A percentile compares a stretch with the other conserved stretches of the same genome.
Conservation (phyloP, 2,113 vertebrate species). For the Ancistrus triradiatus region DNA sequence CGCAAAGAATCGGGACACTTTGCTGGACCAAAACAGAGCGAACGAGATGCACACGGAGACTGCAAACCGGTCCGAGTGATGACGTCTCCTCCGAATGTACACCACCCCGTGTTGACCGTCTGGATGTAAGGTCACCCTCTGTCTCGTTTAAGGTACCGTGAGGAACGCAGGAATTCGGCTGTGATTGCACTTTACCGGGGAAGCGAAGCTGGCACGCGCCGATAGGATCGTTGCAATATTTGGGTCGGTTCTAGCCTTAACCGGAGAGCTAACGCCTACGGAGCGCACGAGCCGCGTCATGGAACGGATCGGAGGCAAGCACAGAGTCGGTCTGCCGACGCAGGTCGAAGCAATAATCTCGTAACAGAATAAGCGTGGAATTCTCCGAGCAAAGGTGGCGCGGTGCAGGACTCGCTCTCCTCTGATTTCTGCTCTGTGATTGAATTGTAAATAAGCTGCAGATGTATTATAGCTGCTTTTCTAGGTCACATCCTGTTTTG, state of each 20-base stretch:
- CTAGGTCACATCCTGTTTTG: constrained; percentile 82
- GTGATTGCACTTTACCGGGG: constrained; percentile 88
- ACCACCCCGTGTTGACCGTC: constrained; percentile 22
- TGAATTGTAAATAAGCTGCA: constrained; percentile 81
- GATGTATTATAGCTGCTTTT: constrained; percentile 87
- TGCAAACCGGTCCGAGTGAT: no score
- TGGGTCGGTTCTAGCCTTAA: constrained; percentile 69
- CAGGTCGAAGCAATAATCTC: constrained; percentile 77
- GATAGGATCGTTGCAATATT: constrained; percentile 83
- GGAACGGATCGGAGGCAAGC: constrained; percentile 59
- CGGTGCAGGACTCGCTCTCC: constrained; percentile 69
- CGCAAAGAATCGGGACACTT: no score
- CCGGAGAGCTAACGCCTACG: constrained; percentile 60
- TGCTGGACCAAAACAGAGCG: no score
- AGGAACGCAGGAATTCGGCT: constrained; percentile 58
- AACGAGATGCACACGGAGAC: no score
- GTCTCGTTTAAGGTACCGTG: constrained; percentile 28
- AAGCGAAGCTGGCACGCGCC: constrained; percentile 53
- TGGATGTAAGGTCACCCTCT: constrained; percentile 25
- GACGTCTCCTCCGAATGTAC: constrained; percentile 18
- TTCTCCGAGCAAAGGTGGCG: constrained; percentile 72
- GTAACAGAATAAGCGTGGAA: constrained; percentile 51
- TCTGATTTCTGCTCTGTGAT: constrained; percentile 67
- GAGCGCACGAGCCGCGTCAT: neutral
- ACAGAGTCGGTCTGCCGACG: constrained; percentile 63